A percentile compares a stretch with the other conserved stretches of the same genome.
phyloP scores from a whole-genome alignment of 2,797 vertebrate genomes.

The Philypnodon macrostomus region DNA sequence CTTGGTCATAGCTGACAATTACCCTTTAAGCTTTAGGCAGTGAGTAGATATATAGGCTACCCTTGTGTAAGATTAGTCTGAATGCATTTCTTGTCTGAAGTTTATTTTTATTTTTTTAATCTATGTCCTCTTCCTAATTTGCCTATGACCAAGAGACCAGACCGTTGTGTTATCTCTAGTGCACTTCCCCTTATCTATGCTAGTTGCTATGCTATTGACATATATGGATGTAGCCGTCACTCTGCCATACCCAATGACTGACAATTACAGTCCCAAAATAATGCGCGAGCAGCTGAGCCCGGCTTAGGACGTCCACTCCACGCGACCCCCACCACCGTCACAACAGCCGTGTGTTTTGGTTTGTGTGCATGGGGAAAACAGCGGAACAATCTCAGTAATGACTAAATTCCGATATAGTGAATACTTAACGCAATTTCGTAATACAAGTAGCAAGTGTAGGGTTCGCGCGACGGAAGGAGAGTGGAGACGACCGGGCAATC shows the following conservation, averaged over 20 bases:
- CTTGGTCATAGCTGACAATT: neutral
- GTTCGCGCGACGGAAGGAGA: slow-evolving; percentile 33
- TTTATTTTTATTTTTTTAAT: no score
- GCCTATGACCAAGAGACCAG: neutral
- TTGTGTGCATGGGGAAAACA: slow-evolving; percentile 4
- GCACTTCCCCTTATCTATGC: slow-evolving; percentile 54
- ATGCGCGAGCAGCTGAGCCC: slow-evolving; percentile 85
- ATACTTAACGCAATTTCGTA: slow-evolving; percentile 90
- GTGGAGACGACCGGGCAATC: slow-evolving; percentile 58
- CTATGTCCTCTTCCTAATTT: slow-evolving; percentile 1
- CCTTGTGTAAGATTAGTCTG: neutral
- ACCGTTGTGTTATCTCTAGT: slow-evolving; percentile 1
- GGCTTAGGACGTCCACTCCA: slow-evolving; percentile 42
- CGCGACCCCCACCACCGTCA: slow-evolving; percentile 40
- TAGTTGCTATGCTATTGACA: slow-evolving; percentile 73
- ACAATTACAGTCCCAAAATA: slow-evolving; percentile 91
- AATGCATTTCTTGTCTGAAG: neutral
- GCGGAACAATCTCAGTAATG: slow-evolving; percentile 68
- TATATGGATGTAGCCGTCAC: slow-evolving; percentile 84
- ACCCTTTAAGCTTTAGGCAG: neutral
- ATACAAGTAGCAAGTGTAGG: slow-evolving; percentile 62
- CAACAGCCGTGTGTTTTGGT: slow-evolving; percentile 29
- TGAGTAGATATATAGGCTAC: neutral
- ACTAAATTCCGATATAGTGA: slow-evolving; percentile 90
- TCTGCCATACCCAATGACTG: slow-evolving; percentile 61